Evolutionary conservation across 2,888 invertebrate species (phyloP).

Genomic region (Aricia artaxerxes): DNA sequence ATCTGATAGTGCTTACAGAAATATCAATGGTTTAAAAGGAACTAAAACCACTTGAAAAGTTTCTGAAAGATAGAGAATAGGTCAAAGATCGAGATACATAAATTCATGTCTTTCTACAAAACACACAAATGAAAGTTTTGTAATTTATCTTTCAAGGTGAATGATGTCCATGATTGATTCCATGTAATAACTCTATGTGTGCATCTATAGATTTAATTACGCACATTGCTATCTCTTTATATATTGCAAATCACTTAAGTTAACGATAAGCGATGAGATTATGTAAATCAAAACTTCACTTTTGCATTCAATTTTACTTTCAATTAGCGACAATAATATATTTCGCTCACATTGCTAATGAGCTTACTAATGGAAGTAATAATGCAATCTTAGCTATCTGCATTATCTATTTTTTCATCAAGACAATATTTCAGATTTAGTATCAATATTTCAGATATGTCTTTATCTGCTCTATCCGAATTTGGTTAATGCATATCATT

Average conservation of each 20-base stretch:
- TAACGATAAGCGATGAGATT: background rate
- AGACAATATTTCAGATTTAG: background rate
- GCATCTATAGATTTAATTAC: background rate
- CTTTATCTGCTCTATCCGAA: background rate
- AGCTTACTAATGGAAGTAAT: background rate
- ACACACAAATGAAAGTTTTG: background rate
- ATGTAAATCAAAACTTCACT: slow-evolving; percentile 1
- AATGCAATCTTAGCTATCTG: background rate
- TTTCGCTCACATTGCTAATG: background rate
- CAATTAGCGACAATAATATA: background rate
- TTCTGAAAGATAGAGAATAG: background rate
- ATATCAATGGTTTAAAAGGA: no score
- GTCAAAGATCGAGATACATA: background rate
- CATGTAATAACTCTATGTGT: background rate
- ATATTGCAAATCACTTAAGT: slow-evolving; percentile 1
- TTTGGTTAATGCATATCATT: background rate
- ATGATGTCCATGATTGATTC: background rate
- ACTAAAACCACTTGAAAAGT: background rate
- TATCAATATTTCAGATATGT: background rate
- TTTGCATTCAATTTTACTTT: background rate
- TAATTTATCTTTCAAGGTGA: background rate
- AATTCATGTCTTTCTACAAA: background rate
- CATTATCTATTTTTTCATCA: background rate
- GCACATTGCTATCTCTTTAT: background rate
- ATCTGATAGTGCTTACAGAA: no score